Base-by-base conservation (phyloP, 2,888 invertebrate genomes). In the Caenorhabditis sulstoni region DNA sequence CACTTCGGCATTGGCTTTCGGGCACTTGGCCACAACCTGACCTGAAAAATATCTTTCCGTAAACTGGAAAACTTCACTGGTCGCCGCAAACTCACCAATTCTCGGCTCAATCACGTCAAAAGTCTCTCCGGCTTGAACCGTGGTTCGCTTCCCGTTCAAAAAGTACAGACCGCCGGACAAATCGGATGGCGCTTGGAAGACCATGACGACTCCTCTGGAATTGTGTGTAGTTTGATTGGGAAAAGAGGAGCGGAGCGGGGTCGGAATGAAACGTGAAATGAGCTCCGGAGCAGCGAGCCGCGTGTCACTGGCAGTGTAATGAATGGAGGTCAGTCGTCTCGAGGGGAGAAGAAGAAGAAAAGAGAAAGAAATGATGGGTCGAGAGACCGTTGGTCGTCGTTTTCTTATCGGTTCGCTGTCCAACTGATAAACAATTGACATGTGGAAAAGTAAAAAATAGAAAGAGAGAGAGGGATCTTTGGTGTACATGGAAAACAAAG, bases 101-200 rank as follows among this genome's bases (percentile, higher is more conserved):
- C 87, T 58, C 14, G 89, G 88, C 73, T 89, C 88, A 61, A 83
- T 64, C 8, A 89, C 87, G 12, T 81, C 77, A 58, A 89, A 87
- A 22, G 53, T 50, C 9, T 79, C 64, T 14, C 59, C 52, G 4
- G 75, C 55, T 22, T 67, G 57, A 11, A 71, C 67, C 16, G 70
- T 66, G 14, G 73, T 77, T 20, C 85, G 57, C 49, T 81, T 79
- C 65, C 85, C 85, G 18, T 82, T 62, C 29, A 83, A 52, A 61
- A 85, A 85, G 45, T 74, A 85, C 1, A 85, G 78, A 9, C 83
- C 85, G 8, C 81, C 81, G n/a, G 81, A 79, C n/a, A 83, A 61
- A 22, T 85, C 83, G n/a, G 76, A 29, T 7, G 85, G 85, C 52
- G 76, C 65, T 16, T 57, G 45, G 75, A 82, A 77, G 12, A 62